Conservation (phyloP, 2,113 vertebrate species). For the Lucifuga dentata region DNA sequence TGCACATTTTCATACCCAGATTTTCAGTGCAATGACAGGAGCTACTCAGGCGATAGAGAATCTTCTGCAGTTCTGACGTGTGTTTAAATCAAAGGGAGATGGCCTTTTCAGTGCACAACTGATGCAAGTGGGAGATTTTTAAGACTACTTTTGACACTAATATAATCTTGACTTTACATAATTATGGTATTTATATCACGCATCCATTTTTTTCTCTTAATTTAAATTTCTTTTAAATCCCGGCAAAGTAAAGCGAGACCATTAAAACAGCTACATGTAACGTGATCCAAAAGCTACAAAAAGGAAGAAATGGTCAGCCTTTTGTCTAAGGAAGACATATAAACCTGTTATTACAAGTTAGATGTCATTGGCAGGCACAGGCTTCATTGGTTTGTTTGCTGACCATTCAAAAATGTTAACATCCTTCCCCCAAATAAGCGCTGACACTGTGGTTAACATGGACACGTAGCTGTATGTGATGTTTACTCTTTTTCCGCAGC, state of each 20-base stretch:
- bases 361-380: background rate
- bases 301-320: background rate
- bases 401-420: background rate
- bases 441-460: constrained; percentile 26
- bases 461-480: constrained; percentile 5
- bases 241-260: background rate
- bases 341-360: background rate
- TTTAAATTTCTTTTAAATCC: constrained; percentile 23
- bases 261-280: constrained; percentile 8
- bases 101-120: constrained; percentile 19
- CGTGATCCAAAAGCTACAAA: constrained; percentile 1
- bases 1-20: constrained; percentile 66
- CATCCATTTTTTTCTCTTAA: background rate
- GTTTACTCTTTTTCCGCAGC: constrained; percentile 32
- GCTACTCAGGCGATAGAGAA: constrained; percentile 39
- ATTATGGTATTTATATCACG: constrained; percentile 41
- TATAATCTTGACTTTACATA: constrained; percentile 30
- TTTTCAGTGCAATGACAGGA: constrained; percentile 72
- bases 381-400: background rate
- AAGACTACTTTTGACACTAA: constrained; percentile 69
- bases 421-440: background rate
- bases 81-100: constrained; percentile 61
- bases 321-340: constrained; percentile 1
- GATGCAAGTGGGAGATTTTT: constrained; percentile 24
- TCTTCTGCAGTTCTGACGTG: constrained; percentile 40